A percentile compares a stretch with the other conserved stretches of the same genome.
Evolutionary conservation across 2,888 invertebrate genomes (phyloP).

Genomic region (Oasisia sp.): DNA sequence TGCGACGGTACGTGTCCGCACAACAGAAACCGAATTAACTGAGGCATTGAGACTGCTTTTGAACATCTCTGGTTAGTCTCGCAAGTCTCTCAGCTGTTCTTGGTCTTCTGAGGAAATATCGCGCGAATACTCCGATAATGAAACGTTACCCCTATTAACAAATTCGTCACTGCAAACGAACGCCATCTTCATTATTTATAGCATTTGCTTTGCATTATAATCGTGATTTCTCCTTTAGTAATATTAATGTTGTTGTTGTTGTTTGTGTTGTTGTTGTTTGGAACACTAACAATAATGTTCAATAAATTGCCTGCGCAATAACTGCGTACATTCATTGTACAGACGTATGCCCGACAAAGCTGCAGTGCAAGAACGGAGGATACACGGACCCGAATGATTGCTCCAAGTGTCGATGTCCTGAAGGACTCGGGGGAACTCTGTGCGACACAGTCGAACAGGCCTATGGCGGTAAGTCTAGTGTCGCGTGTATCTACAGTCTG

Average conservation of each 20-base stretch:
- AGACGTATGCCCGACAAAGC: slow-evolving; percentile 18
- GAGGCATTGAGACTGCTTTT: neutral
- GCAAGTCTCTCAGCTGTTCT: neutral
- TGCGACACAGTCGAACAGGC: slow-evolving; percentile 14
- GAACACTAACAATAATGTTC: neutral
- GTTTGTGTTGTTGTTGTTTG: no score
- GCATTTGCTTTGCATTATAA: no score
- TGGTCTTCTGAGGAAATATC: neutral
- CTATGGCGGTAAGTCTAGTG: neutral
- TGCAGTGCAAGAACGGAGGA: slow-evolving; percentile 19
- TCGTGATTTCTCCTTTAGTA: no score
- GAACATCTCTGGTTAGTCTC: neutral
- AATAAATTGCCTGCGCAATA: neutral
- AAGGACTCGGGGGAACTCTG: slow-evolving; percentile 20
- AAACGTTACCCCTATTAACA: neutral
- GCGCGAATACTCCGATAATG: neutral
- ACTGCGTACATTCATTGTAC: neutral
- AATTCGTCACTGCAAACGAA: neutral
- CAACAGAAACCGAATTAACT: neutral
- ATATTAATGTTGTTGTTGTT: no score
- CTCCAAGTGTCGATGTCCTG: slow-evolving; percentile 6
- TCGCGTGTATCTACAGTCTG: no score
- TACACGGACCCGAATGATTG: slow-evolving; percentile 19
- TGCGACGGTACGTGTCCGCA: neutral
- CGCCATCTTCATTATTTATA: no score